Percentiles rank a stretch among this genome's conserved stretches.
These are phyloP conservation scores for Dynastes hyllus DNA, from an alignment of 2,888 invertebrate genomes.

Conservation along the genomic window DNA sequence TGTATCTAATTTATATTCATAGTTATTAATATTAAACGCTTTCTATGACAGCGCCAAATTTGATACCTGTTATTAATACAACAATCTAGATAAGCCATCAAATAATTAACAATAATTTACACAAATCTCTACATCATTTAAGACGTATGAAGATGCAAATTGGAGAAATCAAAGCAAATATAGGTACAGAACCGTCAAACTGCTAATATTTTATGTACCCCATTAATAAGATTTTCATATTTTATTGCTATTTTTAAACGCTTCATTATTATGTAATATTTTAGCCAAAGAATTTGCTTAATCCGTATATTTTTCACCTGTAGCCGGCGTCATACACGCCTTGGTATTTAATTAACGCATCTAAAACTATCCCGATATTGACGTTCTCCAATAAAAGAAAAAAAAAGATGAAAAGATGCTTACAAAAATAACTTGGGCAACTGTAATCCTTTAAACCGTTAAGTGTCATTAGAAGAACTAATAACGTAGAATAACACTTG, in stretches of 20 bases:
- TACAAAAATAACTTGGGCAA: constrained; percentile 2
- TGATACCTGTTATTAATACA: constrained; percentile 12
- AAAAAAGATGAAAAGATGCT: neutral
- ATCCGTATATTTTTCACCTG: neutral
- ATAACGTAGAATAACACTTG: constrained; percentile 46
- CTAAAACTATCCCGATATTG: neutral
- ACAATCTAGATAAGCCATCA: constrained; percentile 8
- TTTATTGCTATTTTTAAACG: neutral
- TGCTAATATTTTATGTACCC: neutral
- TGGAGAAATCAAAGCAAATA: too few species aligned
- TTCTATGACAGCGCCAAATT: too few species aligned
- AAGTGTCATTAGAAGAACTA: constrained; percentile 28
- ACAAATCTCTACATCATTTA: too few species aligned
- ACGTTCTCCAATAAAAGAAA: neutral
- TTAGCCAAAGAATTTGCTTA: neutral
- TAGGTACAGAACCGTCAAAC: too few species aligned
- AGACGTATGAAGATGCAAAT: too few species aligned
- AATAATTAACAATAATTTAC: neutral
- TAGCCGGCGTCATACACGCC: neutral
- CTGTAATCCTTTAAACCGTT: constrained; percentile 36
- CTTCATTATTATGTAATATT: constrained; percentile 13
- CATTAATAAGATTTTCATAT: neutral
- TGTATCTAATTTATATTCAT: constrained; percentile 3
- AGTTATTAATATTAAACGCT: neutral
- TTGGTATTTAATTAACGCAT: constrained; percentile 8